Evolutionary conservation across 2,797 vertebrate species (phyloP).

Genomic region (Lerista edwardsae): DNA sequence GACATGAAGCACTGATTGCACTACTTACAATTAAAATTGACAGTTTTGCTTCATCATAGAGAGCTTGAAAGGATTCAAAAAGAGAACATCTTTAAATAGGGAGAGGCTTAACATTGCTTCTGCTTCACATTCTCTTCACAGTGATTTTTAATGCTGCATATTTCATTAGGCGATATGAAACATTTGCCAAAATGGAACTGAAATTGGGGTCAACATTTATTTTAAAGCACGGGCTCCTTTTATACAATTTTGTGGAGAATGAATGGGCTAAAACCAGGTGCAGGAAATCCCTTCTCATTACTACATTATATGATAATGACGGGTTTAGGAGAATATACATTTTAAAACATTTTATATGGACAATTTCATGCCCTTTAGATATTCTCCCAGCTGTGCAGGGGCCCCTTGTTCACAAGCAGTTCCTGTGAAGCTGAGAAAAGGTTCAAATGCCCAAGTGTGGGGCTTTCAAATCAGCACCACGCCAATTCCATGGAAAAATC

Average conservation of each 20-base stretch:
- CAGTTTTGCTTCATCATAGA: neutral
- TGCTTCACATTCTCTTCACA: neutral
- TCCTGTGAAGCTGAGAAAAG: neutral
- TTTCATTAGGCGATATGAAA: neutral
- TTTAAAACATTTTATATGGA: neutral
- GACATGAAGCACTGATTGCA: neutral
- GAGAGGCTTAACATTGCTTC: neutral
- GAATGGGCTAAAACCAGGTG: neutral
- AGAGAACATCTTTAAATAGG: neutral
- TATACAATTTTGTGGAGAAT: neutral
- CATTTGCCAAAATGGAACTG: neutral
- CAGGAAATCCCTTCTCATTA: neutral
- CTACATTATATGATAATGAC: neutral
- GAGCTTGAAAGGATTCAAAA: neutral
- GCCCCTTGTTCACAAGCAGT: neutral
- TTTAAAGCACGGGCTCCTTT: constrained; percentile 2
- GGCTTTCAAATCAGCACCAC: neutral
- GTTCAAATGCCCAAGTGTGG: neutral
- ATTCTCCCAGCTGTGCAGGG: neutral
- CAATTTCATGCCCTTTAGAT: neutral
- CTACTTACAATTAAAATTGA: neutral
- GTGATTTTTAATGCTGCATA: neutral
- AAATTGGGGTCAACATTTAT: neutral
- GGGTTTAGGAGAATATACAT: neutral
- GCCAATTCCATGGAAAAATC: neutral